A percentile compares a stretch with the other conserved stretches of the same genome.
phyloP scores from a whole-genome alignment of 1,140 invertebrate species.

The Bombus sibiricus region DNA sequence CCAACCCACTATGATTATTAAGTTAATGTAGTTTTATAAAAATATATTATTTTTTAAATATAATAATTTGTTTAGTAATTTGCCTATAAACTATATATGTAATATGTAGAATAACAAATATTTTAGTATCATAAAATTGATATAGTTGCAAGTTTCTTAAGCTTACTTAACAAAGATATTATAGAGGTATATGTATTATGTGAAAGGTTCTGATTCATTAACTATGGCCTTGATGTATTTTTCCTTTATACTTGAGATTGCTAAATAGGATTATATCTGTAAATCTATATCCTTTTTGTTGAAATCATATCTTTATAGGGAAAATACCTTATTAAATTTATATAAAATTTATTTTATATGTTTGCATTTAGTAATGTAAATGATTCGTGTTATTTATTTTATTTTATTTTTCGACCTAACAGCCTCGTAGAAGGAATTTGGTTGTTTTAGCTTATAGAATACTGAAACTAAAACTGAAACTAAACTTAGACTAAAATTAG shows the following conservation, averaged over 20 bases:
- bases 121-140: neutral
- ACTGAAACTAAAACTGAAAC: too few species aligned
- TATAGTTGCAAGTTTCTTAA: neutral
- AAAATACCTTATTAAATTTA: neutral
- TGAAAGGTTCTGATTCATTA: conserved; percentile 34
- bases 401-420: neutral
- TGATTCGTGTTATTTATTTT: neutral
- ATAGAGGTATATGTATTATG: neutral
- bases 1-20: conserved; percentile 92
- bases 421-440: too few species aligned
- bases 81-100: neutral
- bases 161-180: neutral
- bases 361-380: neutral
- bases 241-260: neutral
- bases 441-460: too few species aligned
- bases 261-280: neutral
- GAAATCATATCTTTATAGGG: neutral
- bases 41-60: neutral
- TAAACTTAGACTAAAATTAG: too few species aligned
- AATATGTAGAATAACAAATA: neutral
- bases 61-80: neutral
- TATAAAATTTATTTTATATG: neutral
- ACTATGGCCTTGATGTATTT: conserved; percentile 32
- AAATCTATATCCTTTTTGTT: neutral
- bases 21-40: conserved; percentile 18